phyloP scores from a whole-genome alignment of 2,797 vertebrate species.

The Channa striata region DNA sequence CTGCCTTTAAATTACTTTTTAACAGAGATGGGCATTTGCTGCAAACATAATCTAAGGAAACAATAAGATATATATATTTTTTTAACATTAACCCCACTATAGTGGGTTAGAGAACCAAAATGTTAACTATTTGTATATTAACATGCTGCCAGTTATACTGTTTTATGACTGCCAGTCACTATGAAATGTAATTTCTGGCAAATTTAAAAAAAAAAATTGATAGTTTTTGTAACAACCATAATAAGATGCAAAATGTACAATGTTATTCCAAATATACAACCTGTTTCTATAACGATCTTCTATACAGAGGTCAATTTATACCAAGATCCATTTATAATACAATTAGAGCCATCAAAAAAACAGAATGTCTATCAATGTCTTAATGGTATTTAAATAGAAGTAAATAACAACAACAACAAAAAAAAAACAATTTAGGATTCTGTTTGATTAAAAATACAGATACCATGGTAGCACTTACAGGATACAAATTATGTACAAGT shows the following conservation, averaged over 20 bases:
- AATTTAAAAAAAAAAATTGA: conserved; percentile 5
- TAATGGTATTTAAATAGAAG: neutral
- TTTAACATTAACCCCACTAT: neutral
- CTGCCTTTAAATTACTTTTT: conserved; percentile 5
- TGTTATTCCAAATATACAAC: neutral
- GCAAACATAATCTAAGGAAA: too few species aligned
- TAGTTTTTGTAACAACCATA: too few species aligned
- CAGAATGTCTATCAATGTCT: too few species aligned
- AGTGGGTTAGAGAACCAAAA: neutral
- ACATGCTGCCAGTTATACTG: neutral
- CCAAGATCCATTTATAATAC: too few species aligned
- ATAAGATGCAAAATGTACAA: too few species aligned
- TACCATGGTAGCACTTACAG: neutral
- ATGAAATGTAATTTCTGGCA: neutral
- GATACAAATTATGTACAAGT: too few species aligned
- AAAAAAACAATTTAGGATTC: neutral
- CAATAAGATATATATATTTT: neutral
- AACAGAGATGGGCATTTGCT: neutral
- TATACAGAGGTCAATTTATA: too few species aligned
- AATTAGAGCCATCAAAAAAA: too few species aligned
- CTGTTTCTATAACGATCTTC: too few species aligned
- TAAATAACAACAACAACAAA: neutral
- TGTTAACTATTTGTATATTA: conserved; percentile 2
- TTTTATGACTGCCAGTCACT: neutral
- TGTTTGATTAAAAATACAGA: neutral